Percentiles rank a stretch among this genome's conserved stretches.
These are phyloP conservation scores for Hymenochirus boettgeri DNA, from an alignment of 2,113 vertebrate species.

Conservation along the genomic window DNA sequence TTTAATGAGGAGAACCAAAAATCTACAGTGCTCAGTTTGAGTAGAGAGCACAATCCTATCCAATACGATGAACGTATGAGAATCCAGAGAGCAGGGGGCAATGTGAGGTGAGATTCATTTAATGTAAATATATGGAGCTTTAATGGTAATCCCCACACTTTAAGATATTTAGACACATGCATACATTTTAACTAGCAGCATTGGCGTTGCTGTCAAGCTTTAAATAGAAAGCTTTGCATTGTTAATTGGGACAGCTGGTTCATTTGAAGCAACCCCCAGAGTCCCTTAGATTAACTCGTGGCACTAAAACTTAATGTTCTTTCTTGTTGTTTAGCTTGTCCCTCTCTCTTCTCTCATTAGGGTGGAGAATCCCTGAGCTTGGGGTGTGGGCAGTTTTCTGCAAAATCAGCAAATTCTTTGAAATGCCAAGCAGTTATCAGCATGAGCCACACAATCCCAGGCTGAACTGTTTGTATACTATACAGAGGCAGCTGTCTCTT, in stretches of 20 bases:
- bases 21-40: constrained; percentile 76
- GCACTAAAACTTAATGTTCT: no score
- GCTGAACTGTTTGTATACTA: not conserved
- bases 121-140: not conserved
- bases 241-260: no score
- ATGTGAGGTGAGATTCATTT: constrained; percentile 72
- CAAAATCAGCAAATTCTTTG: constrained; percentile 35
- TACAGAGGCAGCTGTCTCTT: no score
- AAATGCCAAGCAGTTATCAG: constrained; percentile 37
- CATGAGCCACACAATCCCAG: constrained; percentile 22
- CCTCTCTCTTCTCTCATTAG: constrained; percentile 4
- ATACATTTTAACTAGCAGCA: no score
- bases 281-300: no score
- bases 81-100: constrained; percentile 92
- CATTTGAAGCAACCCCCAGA: no score
- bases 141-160: no score
- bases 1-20: constrained; percentile 66
- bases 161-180: no score
- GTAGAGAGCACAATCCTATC: constrained; percentile 91
- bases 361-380: constrained; percentile 25
- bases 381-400: constrained; percentile 35
- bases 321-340: not conserved
- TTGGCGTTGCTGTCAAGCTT: no score
- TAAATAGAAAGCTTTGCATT: no score
- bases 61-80: constrained; percentile 94